Evolutionary conservation across 1,140 invertebrate genomes (phyloP), one percentile per base, ranked within the genome.

Genomic region (Drosophila hydei): DNA sequence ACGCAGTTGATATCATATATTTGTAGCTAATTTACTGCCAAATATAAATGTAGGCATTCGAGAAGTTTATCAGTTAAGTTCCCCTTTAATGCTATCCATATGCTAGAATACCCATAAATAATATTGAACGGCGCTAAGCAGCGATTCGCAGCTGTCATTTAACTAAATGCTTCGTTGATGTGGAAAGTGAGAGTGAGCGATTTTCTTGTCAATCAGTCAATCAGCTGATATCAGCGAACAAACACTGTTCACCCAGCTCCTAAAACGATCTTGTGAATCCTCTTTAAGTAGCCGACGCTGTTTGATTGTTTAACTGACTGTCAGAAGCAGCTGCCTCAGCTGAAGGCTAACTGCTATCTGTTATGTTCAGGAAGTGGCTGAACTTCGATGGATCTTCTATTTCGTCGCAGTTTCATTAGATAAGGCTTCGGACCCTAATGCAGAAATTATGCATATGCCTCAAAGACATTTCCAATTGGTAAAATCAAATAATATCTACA

Each of bases 161-260:
- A 77, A 21, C 63, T 8, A 5, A 2, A 23, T 36, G 19, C 25
- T 50, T 14, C 40, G 45, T 33, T 87, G 83, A 87, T 70, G 83
- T 70, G 52, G 72, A 81, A 87, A 87, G 81, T 88, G 81, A 85
- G 81, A 85, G 74, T 87, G 52, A 60, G 63, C 43, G 81, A 87
- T 87, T 85, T 87, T 52, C 25, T 40, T 87, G 81, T 85, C 80
- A 87, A 0, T 43, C 38, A 42, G 6, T 14, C 11, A 5, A 3
- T 9, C 27, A 8, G n/a, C 27, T 2, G 9, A 11, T 9, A 30
- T 9, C 25, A 5, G n/a, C n/a, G n/a, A n/a, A n/a, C n/a, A n/a
- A n/a, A n/a, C n/a, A n/a, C n/a, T n/a, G n/a, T n/a, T n/a, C n/a
- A n/a, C n/a, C n/a, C n/a, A n/a, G 6, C 6, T 27, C 27, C 8